Base-by-base conservation (phyloP, 2,888 invertebrate genomes). In the Dione vanillae region DNA sequence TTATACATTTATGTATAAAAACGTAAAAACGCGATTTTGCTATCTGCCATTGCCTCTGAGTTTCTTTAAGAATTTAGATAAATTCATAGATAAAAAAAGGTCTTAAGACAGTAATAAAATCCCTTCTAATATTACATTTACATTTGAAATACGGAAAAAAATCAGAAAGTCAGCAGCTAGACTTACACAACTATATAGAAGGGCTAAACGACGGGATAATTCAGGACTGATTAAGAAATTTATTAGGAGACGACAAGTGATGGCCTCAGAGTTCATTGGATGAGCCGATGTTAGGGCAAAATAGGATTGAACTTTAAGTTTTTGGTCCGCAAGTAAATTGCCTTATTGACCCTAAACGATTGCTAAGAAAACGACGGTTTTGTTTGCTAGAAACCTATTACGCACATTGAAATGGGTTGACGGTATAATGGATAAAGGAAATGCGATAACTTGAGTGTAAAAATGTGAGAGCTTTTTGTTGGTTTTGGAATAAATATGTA, bases 231-330 rank as follows among this genome's bases (percentile, higher is more conserved):
- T 64, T 40, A 64, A 35, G 7, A 45, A 10, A 40, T 37, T 47
- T 45, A 54, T 68, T 64, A n/a, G 56, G 64, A 43, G n/a, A 9
- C 19, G 47, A 56, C 47, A 51, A 65, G 61, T 41, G 37, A 7
- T 47, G 58, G 47, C 49, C 43, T 59, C 35, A 35, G 41, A 59
- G 19, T 51, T 64, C 19, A 56, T 70, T 43, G 58, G n/a, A 70
- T 58, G 58, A 47, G 35, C 47, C 49, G 7, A 43, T 52, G 20
- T 54, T 54, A 43, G 43, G 54, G 27, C 52, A 45, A 27, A 58
- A 67, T 56, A n/a, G 20, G 37, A 67, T 67, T 67, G 47, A 27
- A n/a, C 35, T 10, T 35, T 54, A 58, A 67, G 66, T 67, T 56
- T 56, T 67, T 66, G 56, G 35, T 2, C 49, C 16, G 35, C 47